Evolutionary conservation across 2,113 vertebrate genomes (phyloP).

Genomic region (Tetrax tetrax): DNA sequence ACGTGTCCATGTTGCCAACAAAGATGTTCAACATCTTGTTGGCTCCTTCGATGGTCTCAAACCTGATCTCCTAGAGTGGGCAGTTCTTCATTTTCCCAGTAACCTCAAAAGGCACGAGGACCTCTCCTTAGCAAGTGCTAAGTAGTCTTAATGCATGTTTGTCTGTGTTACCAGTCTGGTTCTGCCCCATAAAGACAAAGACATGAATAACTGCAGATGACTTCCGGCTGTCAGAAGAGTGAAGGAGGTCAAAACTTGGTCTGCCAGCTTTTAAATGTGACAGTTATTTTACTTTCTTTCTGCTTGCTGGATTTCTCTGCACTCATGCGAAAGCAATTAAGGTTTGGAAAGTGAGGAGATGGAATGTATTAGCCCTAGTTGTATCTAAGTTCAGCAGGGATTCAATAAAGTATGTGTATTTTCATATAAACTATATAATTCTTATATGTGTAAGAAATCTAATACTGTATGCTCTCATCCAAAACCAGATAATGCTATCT

Average conservation of each 20-base stretch:
- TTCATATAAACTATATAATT: neutral
- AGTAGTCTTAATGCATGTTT: neutral
- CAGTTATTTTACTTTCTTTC: neutral
- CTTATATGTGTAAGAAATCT: neutral
- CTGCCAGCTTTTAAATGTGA: neutral
- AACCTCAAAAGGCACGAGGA: neutral
- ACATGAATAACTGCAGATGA: neutral
- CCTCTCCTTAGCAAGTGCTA: neutral
- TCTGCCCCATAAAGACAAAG: neutral
- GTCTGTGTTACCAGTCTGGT: neutral
- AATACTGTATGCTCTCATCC: neutral
- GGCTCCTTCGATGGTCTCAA: too few species aligned
- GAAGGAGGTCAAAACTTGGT: neutral
- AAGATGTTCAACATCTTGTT: too few species aligned
- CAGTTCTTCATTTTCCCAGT: too few species aligned
- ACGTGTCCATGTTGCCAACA: too few species aligned
- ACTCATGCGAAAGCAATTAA: slow-evolving; percentile 14
- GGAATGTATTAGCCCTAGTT: neutral
- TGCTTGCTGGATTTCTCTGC: slow-evolving; percentile 5
- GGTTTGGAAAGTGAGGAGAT: neutral
- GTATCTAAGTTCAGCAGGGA: neutral
- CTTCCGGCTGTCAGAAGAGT: neutral
- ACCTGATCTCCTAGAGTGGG: too few species aligned
- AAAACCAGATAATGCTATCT: neutral
- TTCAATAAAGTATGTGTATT: neutral